Evolutionary conservation across 2,888 invertebrate genomes (phyloP), one percentile per base, ranked within the genome.

Genomic region (Metacarcinus magister): DNA sequence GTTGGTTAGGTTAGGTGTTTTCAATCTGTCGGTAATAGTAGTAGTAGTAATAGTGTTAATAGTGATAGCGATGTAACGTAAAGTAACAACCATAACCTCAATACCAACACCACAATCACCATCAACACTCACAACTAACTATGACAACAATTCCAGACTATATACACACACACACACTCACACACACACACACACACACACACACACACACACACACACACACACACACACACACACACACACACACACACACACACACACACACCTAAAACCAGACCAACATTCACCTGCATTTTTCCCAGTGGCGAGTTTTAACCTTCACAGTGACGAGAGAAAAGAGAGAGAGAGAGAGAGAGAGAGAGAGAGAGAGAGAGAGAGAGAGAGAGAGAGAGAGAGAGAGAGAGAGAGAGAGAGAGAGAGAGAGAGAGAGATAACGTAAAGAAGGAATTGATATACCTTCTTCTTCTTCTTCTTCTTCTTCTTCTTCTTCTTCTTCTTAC

Each of bases 211-310:
- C 48, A 93, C 48, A 28, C 92, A 46, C 48, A 13, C 0, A 13
- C 46, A 44, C 10, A 48, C 1, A 92, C 0, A 48, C 54, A 44
- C 5, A 28, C 54, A 92, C 92, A 10, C 46, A 54, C 23, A n/a
- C 54, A 92, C 92, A n/a, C 48, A 44, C 54, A 92, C 54, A n/a
- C 54, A 23, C n/a, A n/a, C 48, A 44, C 43, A n/a, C 32, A n/a
- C 32, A 28, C 28, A 0, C 28, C 19, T 28, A 1, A 13, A 89
- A 13, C 13, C 28, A 28, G 19, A 89, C 32, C 16, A n/a, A 89
- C 13, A 89, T 2, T 13, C 13, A 67, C 13, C 13, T 16, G 2
- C 13, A 1, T 89, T 13, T 89, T n/a, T 13, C 2, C 13, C 2
- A 89, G 13, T 28, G 23, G 28, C 13, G 28, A n/a, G 28, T 28